Evolutionary conservation across 2,888 invertebrate species (phyloP), one percentile per base, ranked within the genome.

Genomic region (Lasioglossum villosulum): DNA sequence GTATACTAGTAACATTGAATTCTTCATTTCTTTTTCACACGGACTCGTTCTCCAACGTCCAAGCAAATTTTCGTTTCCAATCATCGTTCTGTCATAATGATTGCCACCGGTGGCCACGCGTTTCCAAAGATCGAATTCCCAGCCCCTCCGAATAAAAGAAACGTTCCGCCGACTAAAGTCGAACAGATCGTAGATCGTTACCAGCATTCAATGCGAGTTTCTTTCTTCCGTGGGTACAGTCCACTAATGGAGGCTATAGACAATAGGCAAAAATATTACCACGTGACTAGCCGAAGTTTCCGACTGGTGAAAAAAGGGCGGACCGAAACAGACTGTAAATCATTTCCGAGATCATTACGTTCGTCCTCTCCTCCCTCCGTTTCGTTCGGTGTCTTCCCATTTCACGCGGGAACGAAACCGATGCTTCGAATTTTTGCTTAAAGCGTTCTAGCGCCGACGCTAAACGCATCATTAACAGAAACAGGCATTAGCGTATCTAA

Each of bases 341-440:
- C 87, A 87, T 87, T 81, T 87, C 80, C 48, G 70, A 75, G 75
- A 87, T 86, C 87, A 86, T 87, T 87, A 87, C 80, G 14, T 63
- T 30, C 16, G 63, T 30, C 27, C 63, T 63, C 30, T 63, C 59
- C 59, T 2, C 59, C 59, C 16, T 5, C 30, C 16, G 30, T 63
- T 63, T 63, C 63, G 14, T 59, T 30, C 27, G 56, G 72, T 80
- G 63, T 70, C 34, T 80, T 63, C 74, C 63, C 48, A 83, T 84
- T 82, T 59, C 75, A 68, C 48, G 45, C 81, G 74, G 80, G 76
- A 42, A 42, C 77, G 76, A 75, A 82, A 63, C 16, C 30, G 30
- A 63, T 12, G 12, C 63, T 6, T 27, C 30, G 16, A 30, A n/a
- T n/a, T 63, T 30, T 30, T 30, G 30, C 63, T 16, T 3, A 2